Base-by-base conservation (phyloP, 2,888 invertebrate species). In the Parochlus steinenii region DNA sequence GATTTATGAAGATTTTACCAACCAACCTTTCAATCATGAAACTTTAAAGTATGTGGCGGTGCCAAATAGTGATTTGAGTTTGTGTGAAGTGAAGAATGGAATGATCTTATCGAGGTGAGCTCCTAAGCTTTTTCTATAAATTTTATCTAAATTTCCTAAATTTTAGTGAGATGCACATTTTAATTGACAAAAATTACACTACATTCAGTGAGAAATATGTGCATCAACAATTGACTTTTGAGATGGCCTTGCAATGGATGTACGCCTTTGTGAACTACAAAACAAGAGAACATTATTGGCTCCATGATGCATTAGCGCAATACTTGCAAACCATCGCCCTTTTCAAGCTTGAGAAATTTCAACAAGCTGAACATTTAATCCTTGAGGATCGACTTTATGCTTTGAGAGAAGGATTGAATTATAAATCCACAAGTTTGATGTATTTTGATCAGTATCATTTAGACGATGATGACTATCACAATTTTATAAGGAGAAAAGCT, bases 401-500 rank as follows among this genome's bases (percentile, higher is more conserved):
- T 3, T 28, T 34, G 34, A 18, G 34, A 19, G 34, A 34, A 17
- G 34, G 28, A 28, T 10, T 34, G 14, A 34, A 28, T 11, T 34
- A 34, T 11, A 34, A 34, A 22, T 34, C 34, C n/a, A 34, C 34
- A 27, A 16, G 22, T 3, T 16, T 34, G 2, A 27, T 28, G 16
- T 34, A 16, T n/a, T 34, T 12, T 10, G 32, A 34, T 34, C 30
- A 34, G 11, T 20, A 38, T 10, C 29, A 28, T 14, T 16, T 38
- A 8, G 30, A 33, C 17, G 22, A 30, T 5, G 22, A 14, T 25
- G 28, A 34, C 5, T 34, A 38, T 26, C 17, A 38, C 20, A 25
- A 33, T 14, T 38, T 38, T 15, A 38, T 38, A 11, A 22, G 26
- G 22, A 30, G 25, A 7, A 38, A 38, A 34, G 38, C 33, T 26